Evolutionary conservation across 2,888 invertebrate species (phyloP), one percentile per base, ranked within the genome.

Genomic region (Drosophila trichaetosa): DNA sequence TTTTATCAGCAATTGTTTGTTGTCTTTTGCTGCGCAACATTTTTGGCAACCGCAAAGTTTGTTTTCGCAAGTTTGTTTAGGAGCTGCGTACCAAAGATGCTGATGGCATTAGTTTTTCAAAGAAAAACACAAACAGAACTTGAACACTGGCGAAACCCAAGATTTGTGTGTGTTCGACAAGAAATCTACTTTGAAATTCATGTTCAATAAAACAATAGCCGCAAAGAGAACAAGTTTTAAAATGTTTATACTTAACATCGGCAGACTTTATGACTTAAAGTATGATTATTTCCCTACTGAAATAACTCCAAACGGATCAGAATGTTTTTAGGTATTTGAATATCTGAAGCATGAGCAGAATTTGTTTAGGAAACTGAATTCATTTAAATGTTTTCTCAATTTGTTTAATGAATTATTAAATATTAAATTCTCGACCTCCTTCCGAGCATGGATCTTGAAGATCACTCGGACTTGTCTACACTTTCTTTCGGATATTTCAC

Each of bases 401-500:
- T 18, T 24, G 4, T 6, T 3, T 54, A 34, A 54, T 36, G 54
- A 27, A 27, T 16, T 24, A 24, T 46, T 46, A 24, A 33, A 33
- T 33, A 33, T n/a, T 1, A 58, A 8, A 27, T 54, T 42, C 27
- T n/a, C 33, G 0, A 16, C n/a, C 29, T 40, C 3, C 40, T 46
- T 24, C 31, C n/a, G 40, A 6, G 8, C 11, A 31, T 21, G 18
- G 24, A 33, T 54, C 18, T 36, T n/a, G 27, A 33, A 34, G 34
- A 72, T 73, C 60, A 67, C 60, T 66, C 64, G 33, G 60, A 36
- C 51, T 73, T 76, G 69, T 74, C 62, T 46, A 42, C 48, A 66
- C 38, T 60, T 63, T 63, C 46, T 38, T 73, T 49, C 62, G 54
- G 61, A 40, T 60, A 80, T 82, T 85, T 77, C 76, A 64, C 60